Evolutionary conservation across 2,797 vertebrate species (phyloP), one percentile per base, ranked within the genome.

Genomic region (Triplophysa bombifrons): DNA sequence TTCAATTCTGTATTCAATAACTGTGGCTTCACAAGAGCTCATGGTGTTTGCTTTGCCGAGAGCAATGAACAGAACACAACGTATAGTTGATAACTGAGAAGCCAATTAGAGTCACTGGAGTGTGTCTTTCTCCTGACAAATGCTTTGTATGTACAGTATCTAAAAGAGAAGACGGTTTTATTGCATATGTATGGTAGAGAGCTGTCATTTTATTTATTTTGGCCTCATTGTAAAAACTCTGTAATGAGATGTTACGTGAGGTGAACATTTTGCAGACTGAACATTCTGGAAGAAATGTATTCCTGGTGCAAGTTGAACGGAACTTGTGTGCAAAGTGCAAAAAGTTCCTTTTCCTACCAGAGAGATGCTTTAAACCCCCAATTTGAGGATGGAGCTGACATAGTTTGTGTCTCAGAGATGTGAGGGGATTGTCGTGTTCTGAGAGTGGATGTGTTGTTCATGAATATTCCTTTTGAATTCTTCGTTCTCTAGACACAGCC

Each of bases 41-140:
- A 87, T 83, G 72, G 84, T 90, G 88, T 72, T 76, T 89, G 88
- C 88, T 84, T 27, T 38, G 65, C 66, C 41, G 68, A 76, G 64
- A 78, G 74, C 72, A 66, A 84, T 84, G 88, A 84, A 89, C 88
- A 90, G 90, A 91, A 91, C 89, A 91, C 86, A 88, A 90, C 84
- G 6, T 70, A 50, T 64, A 44, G 48, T 73, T 89, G 91, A 93
- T 93, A 93, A 93, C 91, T 87, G 86, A 90, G 86, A 81, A 78
- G 82, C 88, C 92, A 93, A 93, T 93, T 93, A 92, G 90, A 92
- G 85, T 83, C 88, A 87, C 85, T 91, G 90, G 91, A 91, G 91
- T 91, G 91, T 91, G 89, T 91, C 91, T 92, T 93, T 91, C 88
- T 86, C 89, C 88, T 90, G 85, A 92, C 83, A 87, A 90, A 90